Conservation (phyloP, 2,113 vertebrate genomes). For the Phalacrocorax pelagicus region DNA sequence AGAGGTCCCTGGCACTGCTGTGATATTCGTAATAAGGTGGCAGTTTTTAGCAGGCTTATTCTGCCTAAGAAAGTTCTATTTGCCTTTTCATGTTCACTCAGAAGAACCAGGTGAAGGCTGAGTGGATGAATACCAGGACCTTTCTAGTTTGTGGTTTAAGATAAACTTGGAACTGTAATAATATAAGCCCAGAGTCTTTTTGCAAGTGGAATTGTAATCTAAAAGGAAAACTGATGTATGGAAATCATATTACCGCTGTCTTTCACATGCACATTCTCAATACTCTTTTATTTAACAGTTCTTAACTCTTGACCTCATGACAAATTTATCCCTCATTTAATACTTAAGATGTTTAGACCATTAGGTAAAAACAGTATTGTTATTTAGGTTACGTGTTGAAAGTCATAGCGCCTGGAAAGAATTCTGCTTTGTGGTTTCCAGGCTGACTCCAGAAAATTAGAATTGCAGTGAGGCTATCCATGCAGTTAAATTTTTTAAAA, state of each 20-base stretch:
- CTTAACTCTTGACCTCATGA: constrained; percentile 52
- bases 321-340: constrained; percentile 35
- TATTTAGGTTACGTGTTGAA: constrained; percentile 54
- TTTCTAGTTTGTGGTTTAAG: background rate
- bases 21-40: background rate
- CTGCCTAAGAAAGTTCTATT: background rate
- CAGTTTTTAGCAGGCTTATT: background rate
- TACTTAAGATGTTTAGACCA: constrained; percentile 57
- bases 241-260: background rate
- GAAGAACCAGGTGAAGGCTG: background rate
- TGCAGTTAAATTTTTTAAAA: background rate
- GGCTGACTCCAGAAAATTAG: constrained; percentile 59
- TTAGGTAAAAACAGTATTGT: constrained; percentile 50
- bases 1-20: background rate
- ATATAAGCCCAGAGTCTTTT: background rate
- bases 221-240: constrained; percentile 18
- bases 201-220: background rate
- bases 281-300: background rate
- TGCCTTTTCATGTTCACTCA: background rate
- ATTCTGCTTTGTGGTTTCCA: constrained; percentile 63
- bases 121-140: background rate
- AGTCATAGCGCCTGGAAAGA: constrained; percentile 52
- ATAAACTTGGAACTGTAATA: background rate
- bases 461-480: constrained; percentile 8
- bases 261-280: background rate